Percentiles rank a stretch among this genome's conserved stretches.
These are phyloP conservation scores for Tetragonisca angustula DNA, from an alignment of 2,888 invertebrate genomes.

Conservation along the genomic window DNA sequence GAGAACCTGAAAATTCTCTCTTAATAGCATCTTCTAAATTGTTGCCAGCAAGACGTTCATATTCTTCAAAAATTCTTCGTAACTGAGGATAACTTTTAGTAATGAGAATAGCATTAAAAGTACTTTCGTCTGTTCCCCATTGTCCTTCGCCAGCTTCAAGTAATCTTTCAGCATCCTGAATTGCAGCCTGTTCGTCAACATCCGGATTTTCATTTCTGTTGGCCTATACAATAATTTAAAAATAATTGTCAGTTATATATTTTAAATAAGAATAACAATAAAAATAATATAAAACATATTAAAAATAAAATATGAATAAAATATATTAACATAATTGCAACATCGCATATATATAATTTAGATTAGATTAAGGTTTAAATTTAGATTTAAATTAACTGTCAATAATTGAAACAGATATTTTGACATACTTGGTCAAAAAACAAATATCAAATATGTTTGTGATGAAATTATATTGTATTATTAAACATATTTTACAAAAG, in stretches of 20 bases:
- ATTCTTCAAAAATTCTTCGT: conserved; percentile 88
- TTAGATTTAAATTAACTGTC: no score
- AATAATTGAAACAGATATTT: no score
- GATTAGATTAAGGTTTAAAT: no score
- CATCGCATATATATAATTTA: no score
- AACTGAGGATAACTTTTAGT: conserved; percentile 91
- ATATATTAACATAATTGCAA: no score
- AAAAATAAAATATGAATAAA: no score
- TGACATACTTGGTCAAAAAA: no score
- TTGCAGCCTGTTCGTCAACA: conserved; percentile 89
- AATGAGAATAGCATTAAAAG: conserved; percentile 93
- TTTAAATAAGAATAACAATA: not conserved
- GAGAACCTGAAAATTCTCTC: conserved; percentile 92
- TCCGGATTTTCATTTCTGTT: conserved; percentile 92
- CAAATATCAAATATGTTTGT: no score
- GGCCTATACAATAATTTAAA: conserved; percentile 83
- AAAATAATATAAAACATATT: not conserved
- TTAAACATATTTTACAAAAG: no score
- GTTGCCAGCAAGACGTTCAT: conserved; percentile 91
- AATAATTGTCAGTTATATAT: not conserved
- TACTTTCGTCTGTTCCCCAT: conserved; percentile 94
- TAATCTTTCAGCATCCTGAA: conserved; percentile 92
- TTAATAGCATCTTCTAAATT: conserved; percentile 92
- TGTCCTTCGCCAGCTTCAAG: conserved; percentile 89
- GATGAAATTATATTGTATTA: no score